These are phyloP conservation scores for Salticus scenicus DNA, from an alignment of 2,888 invertebrate genomes.

Conservation along the genomic window DNA sequence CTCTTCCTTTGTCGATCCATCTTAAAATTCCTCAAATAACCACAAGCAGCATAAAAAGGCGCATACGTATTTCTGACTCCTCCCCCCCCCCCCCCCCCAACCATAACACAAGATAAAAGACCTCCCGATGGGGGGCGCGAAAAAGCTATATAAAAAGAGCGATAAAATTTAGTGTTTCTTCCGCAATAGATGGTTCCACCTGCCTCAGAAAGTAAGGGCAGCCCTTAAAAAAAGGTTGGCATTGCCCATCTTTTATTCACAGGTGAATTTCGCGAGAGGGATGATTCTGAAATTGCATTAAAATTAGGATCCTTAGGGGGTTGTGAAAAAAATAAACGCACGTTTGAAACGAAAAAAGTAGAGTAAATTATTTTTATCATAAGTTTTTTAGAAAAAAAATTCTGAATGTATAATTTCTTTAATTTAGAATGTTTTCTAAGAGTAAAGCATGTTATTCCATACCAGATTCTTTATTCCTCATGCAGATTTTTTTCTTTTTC, in stretches of 20 bases:
- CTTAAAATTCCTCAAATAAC: constrained; percentile 63
- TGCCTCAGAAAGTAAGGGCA: constrained; percentile 22
- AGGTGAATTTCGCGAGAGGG: constrained; percentile 31
- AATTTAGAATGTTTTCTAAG: too few species aligned
- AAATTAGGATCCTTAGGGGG: neutral
- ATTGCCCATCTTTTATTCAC: constrained; percentile 59
- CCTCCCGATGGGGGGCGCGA: neutral
- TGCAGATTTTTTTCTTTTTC: too few species aligned
- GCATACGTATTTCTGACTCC: neutral
- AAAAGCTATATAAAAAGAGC: constrained; percentile 40
- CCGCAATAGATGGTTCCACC: constrained; percentile 36
- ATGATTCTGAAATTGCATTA: constrained; percentile 25
- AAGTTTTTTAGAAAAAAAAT: too few species aligned
- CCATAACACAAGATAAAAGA: constrained; percentile 10
- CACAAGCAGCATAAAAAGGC: constrained; percentile 27
- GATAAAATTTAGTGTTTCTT: constrained; percentile 61
- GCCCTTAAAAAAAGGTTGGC: constrained; percentile 32
- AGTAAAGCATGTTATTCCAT: too few species aligned
- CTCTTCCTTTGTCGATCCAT: neutral
- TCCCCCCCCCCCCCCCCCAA: too few species aligned
- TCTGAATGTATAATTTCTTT: too few species aligned
- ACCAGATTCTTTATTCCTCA: too few species aligned
- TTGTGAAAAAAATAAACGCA: neutral
- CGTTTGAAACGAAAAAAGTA: neutral
- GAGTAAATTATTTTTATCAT: too few species aligned